Conservation (phyloP, 2,113 vertebrate species). For the Dipodomys spectabilis region DNA sequence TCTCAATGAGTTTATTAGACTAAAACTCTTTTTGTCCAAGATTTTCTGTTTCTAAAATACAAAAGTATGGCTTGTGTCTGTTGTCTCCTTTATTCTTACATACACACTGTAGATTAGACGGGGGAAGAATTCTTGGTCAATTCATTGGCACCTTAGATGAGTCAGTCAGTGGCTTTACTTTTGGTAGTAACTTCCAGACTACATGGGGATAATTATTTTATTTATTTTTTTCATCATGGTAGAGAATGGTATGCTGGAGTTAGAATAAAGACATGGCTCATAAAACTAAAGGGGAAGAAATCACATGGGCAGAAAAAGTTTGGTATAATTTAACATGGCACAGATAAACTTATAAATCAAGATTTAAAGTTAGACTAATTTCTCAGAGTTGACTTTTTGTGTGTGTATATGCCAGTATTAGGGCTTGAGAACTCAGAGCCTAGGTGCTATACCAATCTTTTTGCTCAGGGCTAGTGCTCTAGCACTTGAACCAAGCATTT, state of each 20-base stretch:
- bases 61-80: neutral
- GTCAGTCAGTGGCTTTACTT: neutral
- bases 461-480: no score
- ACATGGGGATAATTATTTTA: slow-evolving; percentile 18
- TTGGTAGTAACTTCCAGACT: slow-evolving; percentile 2
- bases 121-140: neutral
- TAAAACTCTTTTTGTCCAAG: neutral
- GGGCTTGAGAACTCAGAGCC: no score
- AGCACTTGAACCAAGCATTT: no score
- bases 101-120: neutral
- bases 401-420: no score
- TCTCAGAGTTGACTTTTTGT: slow-evolving; percentile 41
- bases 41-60: slow-evolving; percentile 52
- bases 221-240: neutral
- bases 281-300: slow-evolving; percentile 19
- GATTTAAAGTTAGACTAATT: slow-evolving; percentile 54
- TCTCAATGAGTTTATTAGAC: slow-evolving; percentile 15
- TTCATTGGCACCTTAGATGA: neutral
- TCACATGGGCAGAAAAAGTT: neutral
- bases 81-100: neutral
- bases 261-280: slow-evolving; percentile 34
- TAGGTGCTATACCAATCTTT: no score
- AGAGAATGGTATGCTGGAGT: slow-evolving; percentile 38
- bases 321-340: slow-evolving; percentile 37
- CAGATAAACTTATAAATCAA: slow-evolving; percentile 57